Evolutionary conservation across 2,888 invertebrate species (phyloP).

Genomic region (Pristionchus entomophagus): DNA sequence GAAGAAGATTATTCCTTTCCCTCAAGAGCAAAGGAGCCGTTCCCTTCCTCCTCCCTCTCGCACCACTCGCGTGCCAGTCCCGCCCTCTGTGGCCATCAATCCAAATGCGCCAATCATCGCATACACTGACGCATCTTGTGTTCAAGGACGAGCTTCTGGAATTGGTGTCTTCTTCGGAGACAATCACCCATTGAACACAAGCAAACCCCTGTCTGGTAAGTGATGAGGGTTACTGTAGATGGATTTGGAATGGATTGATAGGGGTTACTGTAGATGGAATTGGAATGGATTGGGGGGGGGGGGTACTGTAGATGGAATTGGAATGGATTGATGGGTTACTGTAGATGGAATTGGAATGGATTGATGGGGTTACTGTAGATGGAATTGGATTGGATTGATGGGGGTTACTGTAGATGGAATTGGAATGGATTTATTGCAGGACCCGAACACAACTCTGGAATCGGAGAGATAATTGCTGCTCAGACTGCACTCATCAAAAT

Average conservation of each 20-base stretch:
- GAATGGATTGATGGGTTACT: not conserved
- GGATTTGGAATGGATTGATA: no score
- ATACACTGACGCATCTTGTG: conserved; percentile 47
- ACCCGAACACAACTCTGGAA: conserved; percentile 43
- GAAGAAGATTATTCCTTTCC: no score
- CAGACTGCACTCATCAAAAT: conserved; percentile 41
- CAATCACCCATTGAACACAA: conserved; percentile 46
- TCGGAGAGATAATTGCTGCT: conserved; percentile 46
- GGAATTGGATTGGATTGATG: not conserved
- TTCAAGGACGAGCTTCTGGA: conserved; percentile 25
- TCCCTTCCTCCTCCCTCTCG: conserved; percentile 2
- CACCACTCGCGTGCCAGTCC: not conserved
- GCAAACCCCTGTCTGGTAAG: conserved; percentile 6
- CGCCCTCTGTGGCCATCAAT: not conserved
- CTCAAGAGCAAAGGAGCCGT: not conserved
- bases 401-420: no score
- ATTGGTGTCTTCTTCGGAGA: conserved; percentile 48
- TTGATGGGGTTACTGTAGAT: no score
- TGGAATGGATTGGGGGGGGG: not conserved
- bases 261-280: no score
- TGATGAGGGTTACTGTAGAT: no score
- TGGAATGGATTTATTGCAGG: not conserved
- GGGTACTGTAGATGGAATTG: no score
- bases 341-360: no score
- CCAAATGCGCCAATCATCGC: conserved; percentile 9